These are phyloP conservation scores for Oryzias curvinotus DNA, from an alignment of 2,113 vertebrate genomes.

Conservation along the genomic window DNA sequence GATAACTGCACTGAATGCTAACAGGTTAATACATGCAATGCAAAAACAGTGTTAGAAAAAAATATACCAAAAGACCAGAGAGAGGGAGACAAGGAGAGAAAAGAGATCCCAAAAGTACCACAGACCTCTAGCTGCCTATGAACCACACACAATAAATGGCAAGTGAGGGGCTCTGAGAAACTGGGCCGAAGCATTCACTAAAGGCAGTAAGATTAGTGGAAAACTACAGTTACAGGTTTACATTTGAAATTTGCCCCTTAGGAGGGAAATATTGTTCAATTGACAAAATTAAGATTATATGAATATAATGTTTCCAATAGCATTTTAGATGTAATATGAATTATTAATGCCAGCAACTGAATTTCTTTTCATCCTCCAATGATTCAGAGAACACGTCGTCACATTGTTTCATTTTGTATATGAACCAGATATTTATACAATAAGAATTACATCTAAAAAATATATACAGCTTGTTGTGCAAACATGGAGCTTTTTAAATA, in stretches of 20 bases:
- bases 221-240: slow-evolving; percentile 45
- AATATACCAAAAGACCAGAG: slow-evolving; percentile 54
- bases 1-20: slow-evolving; percentile 80
- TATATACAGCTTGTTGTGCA: slow-evolving; percentile 6
- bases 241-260: slow-evolving; percentile 9
- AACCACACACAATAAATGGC: slow-evolving; percentile 94
- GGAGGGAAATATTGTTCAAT: too few relatives aligned
- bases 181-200: slow-evolving; percentile 84
- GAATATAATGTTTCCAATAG: too few relatives aligned
- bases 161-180: slow-evolving; percentile 86
- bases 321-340: too few relatives aligned
- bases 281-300: too few relatives aligned
- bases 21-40: slow-evolving; percentile 94
- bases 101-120: slow-evolving; percentile 86
- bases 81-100: slow-evolving; percentile 61
- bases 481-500: background rate
- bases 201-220: slow-evolving; percentile 75
- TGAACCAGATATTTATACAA: too few relatives aligned
- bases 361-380: background rate
- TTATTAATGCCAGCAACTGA: too few relatives aligned
- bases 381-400: background rate
- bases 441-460: too few relatives aligned
- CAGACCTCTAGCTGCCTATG: slow-evolving; percentile 93
- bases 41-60: slow-evolving; percentile 79
- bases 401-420: too few relatives aligned